These are phyloP conservation scores for Bolborhynchus lineola DNA, from an alignment of 2,113 vertebrate species.

Conservation along the genomic window DNA sequence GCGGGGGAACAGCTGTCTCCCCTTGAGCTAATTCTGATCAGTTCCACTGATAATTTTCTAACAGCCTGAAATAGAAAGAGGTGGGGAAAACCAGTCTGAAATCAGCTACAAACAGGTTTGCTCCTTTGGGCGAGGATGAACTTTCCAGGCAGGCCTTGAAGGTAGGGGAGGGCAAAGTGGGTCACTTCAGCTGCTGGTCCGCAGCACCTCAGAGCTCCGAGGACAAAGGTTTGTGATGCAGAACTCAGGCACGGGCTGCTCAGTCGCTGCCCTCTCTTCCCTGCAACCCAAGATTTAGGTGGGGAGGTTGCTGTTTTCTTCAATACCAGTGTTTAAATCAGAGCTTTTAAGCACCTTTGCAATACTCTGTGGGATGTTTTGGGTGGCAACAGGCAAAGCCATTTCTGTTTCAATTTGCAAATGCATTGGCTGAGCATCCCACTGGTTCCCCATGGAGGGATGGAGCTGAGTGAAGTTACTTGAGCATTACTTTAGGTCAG, in stretches of 20 bases:
- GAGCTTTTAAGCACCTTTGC: background rate
- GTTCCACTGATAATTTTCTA: background rate
- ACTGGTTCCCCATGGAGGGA: background rate
- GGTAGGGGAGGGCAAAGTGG: background rate
- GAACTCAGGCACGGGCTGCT: background rate
- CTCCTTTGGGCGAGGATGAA: background rate
- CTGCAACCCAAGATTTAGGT: background rate
- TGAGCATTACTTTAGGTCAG: background rate
- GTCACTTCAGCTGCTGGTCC: background rate
- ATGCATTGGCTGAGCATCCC: background rate
- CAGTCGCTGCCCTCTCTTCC: background rate
- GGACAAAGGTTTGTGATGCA: background rate
- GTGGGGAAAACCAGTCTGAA: background rate
- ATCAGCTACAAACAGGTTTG: background rate
- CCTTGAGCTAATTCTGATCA: background rate
- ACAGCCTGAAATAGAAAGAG: background rate
- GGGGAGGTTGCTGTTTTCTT: background rate
- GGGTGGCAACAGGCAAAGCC: background rate
- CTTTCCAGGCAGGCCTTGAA: background rate
- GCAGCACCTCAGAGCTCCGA: background rate
- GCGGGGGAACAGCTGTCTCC: background rate
- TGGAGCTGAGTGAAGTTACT: background rate
- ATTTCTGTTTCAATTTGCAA: background rate
- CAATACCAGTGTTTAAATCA: background rate
- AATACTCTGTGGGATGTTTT: fast-evolving